A percentile compares a stretch with the other conserved stretches of the same genome.
phyloP scores from a whole-genome alignment of 2,888 invertebrate species.

The Polyommatus iphigenia region DNA sequence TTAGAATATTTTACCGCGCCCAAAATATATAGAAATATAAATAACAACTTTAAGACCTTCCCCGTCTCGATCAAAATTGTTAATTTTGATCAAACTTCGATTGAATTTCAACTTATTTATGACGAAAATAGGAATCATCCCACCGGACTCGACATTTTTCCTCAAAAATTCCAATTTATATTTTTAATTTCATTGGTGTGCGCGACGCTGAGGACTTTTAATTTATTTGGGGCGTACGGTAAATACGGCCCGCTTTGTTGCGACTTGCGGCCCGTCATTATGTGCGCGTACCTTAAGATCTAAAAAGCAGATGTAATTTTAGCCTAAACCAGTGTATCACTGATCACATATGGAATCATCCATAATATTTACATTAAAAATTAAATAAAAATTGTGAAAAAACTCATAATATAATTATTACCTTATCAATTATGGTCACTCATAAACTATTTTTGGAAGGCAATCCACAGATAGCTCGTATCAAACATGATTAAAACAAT shows the following conservation, averaged over 20 bases:
- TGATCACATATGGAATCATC: too few relatives aligned
- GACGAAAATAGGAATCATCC: slow-evolving; percentile 55
- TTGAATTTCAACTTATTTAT: slow-evolving; percentile 63
- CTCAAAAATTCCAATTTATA: slow-evolving; percentile 34
- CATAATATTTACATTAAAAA: too few relatives aligned
- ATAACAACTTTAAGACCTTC: too few relatives aligned
- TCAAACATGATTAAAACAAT: slow-evolving; percentile 37
- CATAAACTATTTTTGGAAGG: not conserved
- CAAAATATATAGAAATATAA: too few relatives aligned
- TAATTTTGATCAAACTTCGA: slow-evolving; percentile 57
- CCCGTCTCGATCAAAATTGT: slow-evolving; percentile 47
- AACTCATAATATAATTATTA: not conserved
- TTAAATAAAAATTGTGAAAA: too few relatives aligned
- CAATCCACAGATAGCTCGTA: slow-evolving; percentile 33
- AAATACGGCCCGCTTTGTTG: too few relatives aligned
- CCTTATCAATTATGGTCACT: not conserved
- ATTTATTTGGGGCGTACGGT: not conserved
- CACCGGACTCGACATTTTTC: slow-evolving; percentile 42
- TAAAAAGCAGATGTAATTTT: not conserved
- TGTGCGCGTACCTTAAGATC: not conserved
- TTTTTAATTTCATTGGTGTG: slow-evolving; percentile 34
- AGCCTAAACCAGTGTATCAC: too few relatives aligned
- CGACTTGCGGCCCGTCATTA: too few relatives aligned
- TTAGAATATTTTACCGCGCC: too few relatives aligned
- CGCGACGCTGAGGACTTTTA: not conserved